phyloP scores from a whole-genome alignment of 2,888 invertebrate species.

The Endotricha flammealis region DNA sequence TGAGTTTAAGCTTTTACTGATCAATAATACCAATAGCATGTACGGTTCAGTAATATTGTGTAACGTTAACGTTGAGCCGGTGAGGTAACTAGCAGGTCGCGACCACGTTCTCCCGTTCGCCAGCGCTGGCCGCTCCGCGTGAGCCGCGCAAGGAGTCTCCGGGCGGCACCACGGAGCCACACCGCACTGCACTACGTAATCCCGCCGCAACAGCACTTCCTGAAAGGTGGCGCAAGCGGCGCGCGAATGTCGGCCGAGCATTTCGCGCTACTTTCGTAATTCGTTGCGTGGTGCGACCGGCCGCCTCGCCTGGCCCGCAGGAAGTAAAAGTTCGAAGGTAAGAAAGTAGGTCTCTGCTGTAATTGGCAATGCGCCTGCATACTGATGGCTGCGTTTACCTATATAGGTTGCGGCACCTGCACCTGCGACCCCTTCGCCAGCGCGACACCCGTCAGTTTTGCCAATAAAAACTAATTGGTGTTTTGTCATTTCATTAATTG shows the following conservation, averaged over 20 bases:
- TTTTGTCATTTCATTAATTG: slow-evolving; percentile 2
- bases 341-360: slow-evolving; percentile 77
- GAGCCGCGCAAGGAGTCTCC: slow-evolving; percentile 46
- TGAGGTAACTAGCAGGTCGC: slow-evolving; percentile 36
- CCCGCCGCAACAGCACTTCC: slow-evolving; percentile 73
- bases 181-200: slow-evolving; percentile 59
- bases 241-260: slow-evolving; percentile 76
- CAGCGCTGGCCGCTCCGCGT: slow-evolving; percentile 32
- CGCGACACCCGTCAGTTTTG: neutral
- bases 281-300: slow-evolving; percentile 74
- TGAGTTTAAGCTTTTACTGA: too few relatives aligned
- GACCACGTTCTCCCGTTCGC: slow-evolving; percentile 28
- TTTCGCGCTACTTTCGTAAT: slow-evolving; percentile 78
- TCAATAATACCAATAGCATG: too few relatives aligned
- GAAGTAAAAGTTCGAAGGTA: slow-evolving; percentile 79
- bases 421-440: slow-evolving; percentile 19
- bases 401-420: slow-evolving; percentile 60
- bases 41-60: too few relatives aligned
- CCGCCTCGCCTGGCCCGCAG: slow-evolving; percentile 72
- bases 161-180: slow-evolving; percentile 26
- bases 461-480: slow-evolving; percentile 3
- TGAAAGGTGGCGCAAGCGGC: slow-evolving; percentile 74
- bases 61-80: too few relatives aligned
- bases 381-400: slow-evolving; percentile 62
- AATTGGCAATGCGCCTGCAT: slow-evolving; percentile 75